Evolutionary conservation across 1,140 invertebrate genomes (phyloP), one percentile per base, ranked within the genome.

Genomic region (Latrodectus geometricus): DNA sequence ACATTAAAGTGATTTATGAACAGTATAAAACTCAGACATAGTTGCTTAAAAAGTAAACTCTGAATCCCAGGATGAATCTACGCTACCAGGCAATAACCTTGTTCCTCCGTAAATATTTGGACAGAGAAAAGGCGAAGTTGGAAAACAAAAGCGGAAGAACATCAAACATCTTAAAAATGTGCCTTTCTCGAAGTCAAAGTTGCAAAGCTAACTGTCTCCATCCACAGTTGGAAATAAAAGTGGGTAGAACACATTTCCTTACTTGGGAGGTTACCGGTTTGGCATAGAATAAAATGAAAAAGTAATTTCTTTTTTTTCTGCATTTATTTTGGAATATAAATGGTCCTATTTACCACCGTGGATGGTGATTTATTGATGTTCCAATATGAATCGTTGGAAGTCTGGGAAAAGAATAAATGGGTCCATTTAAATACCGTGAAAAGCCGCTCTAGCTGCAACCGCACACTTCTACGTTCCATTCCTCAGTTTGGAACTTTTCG

Each of bases 351-450:
- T 82, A 82, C 80, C 54, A 52, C 17, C 52, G 14, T 23, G 70
- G 80, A 82, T 61, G 52, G 69, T 82, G 80, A 82, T 82, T 82
- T 82, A 82, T 82, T 12, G 80, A 21, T 20, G 52, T 11, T 17
- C 69, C 80, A 82, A 82, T 82, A 82, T 82, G 80, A 82, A 82
- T 82, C 80, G 80, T 9, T 61, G 35, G 54, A 82, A 48, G 70
- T 9, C 35, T n/a, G 17, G 70, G n/a, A 49, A 23, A 61, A 23
- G 70, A 73, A 73, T 73, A 73, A 82, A 82, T 82, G 80, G 80
- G 69, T 82, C 80, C 70, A 82, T 82, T 82, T 82, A 82, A 82
- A 82, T 82, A 82, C 70, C 80, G 9, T 69, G 80, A 82, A 82
- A 82, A 82, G 78, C 52, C 80, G 50, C 74, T 65, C 68, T 21